Evolutionary conservation across 92 coral and sea anemone genomes (phyloP).

Genomic region (Desmophyllum pertusum): DNA sequence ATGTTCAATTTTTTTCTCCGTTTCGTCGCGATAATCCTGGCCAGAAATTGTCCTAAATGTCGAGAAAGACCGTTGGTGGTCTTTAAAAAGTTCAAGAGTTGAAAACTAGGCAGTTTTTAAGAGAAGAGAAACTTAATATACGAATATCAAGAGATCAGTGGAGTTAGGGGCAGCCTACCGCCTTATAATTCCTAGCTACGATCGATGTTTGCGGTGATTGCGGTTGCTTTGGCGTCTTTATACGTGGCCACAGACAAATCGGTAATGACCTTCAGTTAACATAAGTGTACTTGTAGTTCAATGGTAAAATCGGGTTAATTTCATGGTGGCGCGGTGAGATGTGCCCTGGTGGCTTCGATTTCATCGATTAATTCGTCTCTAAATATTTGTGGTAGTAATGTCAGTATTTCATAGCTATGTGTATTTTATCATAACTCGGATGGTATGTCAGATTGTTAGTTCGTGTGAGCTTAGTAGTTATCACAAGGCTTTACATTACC

Average conservation of each 20-base stretch:
- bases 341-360: neutral
- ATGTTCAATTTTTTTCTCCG: conserved; percentile 32
- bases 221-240: conserved; percentile 31
- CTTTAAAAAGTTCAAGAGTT: neutral
- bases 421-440: neutral
- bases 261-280: conserved; percentile 27
- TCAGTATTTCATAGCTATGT: neutral
- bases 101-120: neutral
- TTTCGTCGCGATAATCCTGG: conserved; percentile 20
- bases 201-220: conserved; percentile 41
- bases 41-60: neutral
- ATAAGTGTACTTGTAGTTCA: neutral
- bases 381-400: no score
- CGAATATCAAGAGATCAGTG: neutral
- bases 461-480: neutral
- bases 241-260: conserved; percentile 29
- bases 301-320: conserved; percentile 7
- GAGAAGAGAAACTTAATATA: neutral
- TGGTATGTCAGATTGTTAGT: neutral
- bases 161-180: neutral
- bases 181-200: neutral
- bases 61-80: conserved; percentile 1
- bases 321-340: conserved; percentile 32
- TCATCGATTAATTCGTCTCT: neutral
- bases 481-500: neutral